Evolutionary conservation across 1,140 invertebrate genomes (phyloP).

Genomic region (Diorhabda carinulata): DNA sequence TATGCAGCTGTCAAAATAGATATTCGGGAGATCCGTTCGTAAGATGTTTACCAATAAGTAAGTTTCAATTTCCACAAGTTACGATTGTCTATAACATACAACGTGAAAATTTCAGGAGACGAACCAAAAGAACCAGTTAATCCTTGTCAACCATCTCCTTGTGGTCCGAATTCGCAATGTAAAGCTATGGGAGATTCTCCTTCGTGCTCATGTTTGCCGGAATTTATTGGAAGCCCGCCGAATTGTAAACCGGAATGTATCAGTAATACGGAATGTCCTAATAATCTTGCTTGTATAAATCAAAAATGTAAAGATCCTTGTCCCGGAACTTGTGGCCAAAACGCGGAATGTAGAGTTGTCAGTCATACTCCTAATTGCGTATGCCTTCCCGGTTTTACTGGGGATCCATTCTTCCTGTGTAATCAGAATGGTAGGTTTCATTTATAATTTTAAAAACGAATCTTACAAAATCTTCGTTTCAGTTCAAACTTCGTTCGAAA

Average conservation of each 20-base stretch:
- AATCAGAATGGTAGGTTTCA: constrained; percentile 8
- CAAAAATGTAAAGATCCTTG: constrained; percentile 72
- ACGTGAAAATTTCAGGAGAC: constrained; percentile 20
- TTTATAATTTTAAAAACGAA: not conserved
- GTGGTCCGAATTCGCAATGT: constrained; percentile 77
- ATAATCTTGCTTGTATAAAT: constrained; percentile 65
- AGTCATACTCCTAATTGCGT: constrained; percentile 74
- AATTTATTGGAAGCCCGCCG: constrained; percentile 64
- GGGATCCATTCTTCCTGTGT: constrained; percentile 60
- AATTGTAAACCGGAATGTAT: constrained; percentile 72
- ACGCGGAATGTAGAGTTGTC: constrained; percentile 66
- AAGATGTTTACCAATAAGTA: constrained; percentile 53
- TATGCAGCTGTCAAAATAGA: constrained; percentile 52
- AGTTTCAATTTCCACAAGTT: constrained; percentile 36
- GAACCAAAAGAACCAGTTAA: constrained; percentile 47
- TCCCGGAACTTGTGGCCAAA: constrained; percentile 66
- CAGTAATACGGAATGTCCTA: constrained; percentile 67
- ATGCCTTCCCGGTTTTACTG: constrained; percentile 59
- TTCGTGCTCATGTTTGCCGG: constrained; percentile 63
- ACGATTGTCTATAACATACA: not conserved
- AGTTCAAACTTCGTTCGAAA: constrained; percentile 42
- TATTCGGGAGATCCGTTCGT: constrained; percentile 56
- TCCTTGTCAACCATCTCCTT: constrained; percentile 74
- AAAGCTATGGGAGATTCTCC: constrained; percentile 56
- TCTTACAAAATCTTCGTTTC: constrained; percentile 11